Evolutionary conservation across 2,113 vertebrate species (phyloP).

Genomic region (Glaucidium brasilianum): DNA sequence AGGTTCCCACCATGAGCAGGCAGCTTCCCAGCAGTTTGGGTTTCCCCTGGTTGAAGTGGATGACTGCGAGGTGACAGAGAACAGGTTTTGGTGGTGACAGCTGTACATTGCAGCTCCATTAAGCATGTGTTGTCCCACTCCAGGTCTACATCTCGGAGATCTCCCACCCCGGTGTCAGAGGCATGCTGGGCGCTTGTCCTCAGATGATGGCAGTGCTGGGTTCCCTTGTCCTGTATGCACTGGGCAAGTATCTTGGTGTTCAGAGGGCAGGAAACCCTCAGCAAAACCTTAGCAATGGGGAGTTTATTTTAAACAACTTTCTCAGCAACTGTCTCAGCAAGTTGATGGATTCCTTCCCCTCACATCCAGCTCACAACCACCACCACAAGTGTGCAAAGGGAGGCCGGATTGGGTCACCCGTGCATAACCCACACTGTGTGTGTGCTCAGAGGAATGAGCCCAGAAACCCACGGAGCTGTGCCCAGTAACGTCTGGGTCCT

Average conservation of each 20-base stretch:
- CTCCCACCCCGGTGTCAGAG: conserved; percentile 84
- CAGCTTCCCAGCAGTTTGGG: not conserved
- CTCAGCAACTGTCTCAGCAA: not conserved
- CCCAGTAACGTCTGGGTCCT: not conserved
- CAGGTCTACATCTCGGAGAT: conserved; percentile 97
- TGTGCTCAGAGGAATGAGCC: not conserved
- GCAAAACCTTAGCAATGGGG: not conserved
- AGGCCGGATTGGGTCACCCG: accelerated
- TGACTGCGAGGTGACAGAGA: accelerated
- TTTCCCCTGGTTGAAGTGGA: accelerated
- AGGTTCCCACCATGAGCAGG: accelerated
- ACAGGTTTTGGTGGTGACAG: accelerated
- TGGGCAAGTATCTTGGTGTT: conserved; percentile 73
- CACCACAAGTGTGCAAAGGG: not conserved
- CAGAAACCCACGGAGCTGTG: accelerated
- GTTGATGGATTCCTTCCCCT: not conserved
- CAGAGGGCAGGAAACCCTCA: not conserved
- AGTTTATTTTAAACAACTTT: not conserved
- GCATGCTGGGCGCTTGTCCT: conserved; percentile 87
- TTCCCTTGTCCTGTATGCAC: conserved; percentile 80
- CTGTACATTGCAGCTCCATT: not conserved
- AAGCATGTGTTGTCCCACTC: not conserved
- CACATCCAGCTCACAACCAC: not conserved
- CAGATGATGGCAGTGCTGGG: conserved; percentile 93
- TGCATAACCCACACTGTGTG: not conserved